These are phyloP conservation scores for Heterotis niloticus DNA, from an alignment of 2,113 vertebrate genomes.

Conservation along the genomic window DNA sequence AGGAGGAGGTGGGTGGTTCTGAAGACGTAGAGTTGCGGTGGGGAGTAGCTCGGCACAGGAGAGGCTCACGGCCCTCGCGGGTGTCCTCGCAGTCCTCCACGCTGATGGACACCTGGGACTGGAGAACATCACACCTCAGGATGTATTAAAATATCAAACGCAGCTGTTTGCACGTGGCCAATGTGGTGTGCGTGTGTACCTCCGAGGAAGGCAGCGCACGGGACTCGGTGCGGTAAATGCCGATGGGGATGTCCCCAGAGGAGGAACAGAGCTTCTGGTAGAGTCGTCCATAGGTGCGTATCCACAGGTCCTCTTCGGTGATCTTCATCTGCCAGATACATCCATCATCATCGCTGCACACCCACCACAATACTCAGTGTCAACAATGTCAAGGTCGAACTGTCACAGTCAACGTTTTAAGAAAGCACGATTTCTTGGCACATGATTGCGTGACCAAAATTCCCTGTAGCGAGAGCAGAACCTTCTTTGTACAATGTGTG, in stretches of 20 bases:
- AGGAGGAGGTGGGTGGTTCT: constrained; percentile 63
- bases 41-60: constrained; percentile 55
- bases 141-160: neutral
- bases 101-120: constrained; percentile 77
- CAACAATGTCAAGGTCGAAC: neutral
- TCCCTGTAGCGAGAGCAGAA: neutral
- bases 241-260: constrained; percentile 73
- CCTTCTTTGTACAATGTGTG: neutral
- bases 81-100: constrained; percentile 77
- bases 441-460: too few species aligned
- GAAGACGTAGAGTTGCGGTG: constrained; percentile 73
- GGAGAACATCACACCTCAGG: neutral
- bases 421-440: too few species aligned
- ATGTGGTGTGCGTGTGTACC: constrained; percentile 45
- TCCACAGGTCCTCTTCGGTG: constrained; percentile 75
- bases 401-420: neutral
- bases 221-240: constrained; percentile 75
- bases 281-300: constrained; percentile 70
- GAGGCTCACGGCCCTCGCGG: constrained; percentile 66
- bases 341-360: constrained; percentile 21
- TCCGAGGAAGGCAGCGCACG: constrained; percentile 69
- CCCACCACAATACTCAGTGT: constrained; percentile 4
- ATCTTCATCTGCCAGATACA: constrained; percentile 64
- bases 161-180: neutral
- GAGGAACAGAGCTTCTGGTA: constrained; percentile 77